phyloP scores from a whole-genome alignment of 2,113 vertebrate genomes.

The Pelecanus crispus region DNA sequence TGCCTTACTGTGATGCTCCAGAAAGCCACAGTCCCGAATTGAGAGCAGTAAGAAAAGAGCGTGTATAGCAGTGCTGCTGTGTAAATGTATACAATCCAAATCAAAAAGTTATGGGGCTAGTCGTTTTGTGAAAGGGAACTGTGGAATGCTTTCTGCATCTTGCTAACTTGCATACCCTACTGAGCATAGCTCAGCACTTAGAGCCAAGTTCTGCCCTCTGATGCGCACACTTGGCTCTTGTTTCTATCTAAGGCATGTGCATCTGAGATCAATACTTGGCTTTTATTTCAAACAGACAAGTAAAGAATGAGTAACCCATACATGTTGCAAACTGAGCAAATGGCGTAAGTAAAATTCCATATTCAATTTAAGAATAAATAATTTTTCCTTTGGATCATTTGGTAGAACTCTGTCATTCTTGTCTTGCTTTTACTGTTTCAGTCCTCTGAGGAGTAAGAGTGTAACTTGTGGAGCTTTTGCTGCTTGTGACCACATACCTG shows the following conservation, averaged over 20 bases:
- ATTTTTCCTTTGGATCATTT: background rate
- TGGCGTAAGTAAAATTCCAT: background rate
- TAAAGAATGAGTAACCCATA: constrained; percentile 27
- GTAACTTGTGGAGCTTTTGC: background rate
- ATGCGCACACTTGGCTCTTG: background rate
- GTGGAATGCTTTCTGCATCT: constrained; percentile 13
- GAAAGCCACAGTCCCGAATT: background rate
- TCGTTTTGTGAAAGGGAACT: background rate
- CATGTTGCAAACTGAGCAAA: constrained; percentile 6
- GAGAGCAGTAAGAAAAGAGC: background rate
- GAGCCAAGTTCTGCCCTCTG: constrained; percentile 31
- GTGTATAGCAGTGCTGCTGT: background rate
- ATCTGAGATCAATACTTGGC: constrained; percentile 51
- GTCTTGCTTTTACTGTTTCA: background rate
- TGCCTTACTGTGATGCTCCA: background rate
- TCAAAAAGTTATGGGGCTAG: background rate
- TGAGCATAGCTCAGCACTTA: background rate
- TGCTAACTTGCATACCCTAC: constrained; percentile 1
- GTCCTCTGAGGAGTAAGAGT: background rate
- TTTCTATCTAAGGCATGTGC: constrained; percentile 1
- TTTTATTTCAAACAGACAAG: constrained; percentile 49
- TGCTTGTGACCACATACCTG: background rate
- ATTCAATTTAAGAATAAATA: constrained; percentile 7
- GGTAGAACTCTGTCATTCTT: background rate
- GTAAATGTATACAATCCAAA: background rate